A percentile compares a stretch with the other conserved stretches of the same genome.
Evolutionary conservation across 2,888 invertebrate species (phyloP).

Genomic region (Conops quadrifasciatus): DNA sequence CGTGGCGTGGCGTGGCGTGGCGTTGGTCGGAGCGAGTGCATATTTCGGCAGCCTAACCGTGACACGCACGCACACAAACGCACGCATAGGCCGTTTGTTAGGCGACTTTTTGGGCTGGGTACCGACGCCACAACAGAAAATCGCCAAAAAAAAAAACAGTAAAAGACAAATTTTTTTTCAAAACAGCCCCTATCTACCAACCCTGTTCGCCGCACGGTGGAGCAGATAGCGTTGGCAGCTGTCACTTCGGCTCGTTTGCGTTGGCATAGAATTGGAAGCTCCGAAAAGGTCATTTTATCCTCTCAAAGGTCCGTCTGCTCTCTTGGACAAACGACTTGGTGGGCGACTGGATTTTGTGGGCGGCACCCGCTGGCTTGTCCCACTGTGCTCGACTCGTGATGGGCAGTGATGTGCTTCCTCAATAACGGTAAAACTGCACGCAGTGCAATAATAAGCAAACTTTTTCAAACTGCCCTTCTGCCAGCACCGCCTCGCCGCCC

Average conservation of each 20-base stretch:
- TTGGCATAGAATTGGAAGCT: neutral
- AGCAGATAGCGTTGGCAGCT: neutral
- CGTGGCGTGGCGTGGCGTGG: constrained; percentile 38
- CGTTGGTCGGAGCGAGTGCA: constrained; percentile 36
- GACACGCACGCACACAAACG: constrained; percentile 38
- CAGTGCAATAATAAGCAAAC: constrained; percentile 49
- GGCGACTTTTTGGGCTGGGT: constrained; percentile 30
- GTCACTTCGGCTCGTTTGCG: neutral
- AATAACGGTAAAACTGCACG: constrained; percentile 39
- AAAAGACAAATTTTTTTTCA: constrained; percentile 40
- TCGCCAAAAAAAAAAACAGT: constrained; percentile 18
- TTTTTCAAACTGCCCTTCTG: constrained; percentile 52
- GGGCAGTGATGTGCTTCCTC: constrained; percentile 24
- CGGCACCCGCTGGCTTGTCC: neutral
- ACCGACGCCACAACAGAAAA: constrained; percentile 36
- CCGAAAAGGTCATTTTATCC: too few species aligned
- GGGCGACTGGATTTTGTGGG: too few species aligned
- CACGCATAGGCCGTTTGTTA: constrained; percentile 35
- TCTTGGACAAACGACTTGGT: too few species aligned
- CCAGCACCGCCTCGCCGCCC: constrained; percentile 52
- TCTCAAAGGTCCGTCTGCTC: too few species aligned
- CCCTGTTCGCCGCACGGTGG: constrained; percentile 39
- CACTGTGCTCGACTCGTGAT: constrained; percentile 41
- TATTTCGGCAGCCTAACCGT: constrained; percentile 45
- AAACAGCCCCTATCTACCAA: constrained; percentile 47